Conservation (phyloP, 92 coral and sea anemone genomes). For the Phenganax subtilis region DNA sequence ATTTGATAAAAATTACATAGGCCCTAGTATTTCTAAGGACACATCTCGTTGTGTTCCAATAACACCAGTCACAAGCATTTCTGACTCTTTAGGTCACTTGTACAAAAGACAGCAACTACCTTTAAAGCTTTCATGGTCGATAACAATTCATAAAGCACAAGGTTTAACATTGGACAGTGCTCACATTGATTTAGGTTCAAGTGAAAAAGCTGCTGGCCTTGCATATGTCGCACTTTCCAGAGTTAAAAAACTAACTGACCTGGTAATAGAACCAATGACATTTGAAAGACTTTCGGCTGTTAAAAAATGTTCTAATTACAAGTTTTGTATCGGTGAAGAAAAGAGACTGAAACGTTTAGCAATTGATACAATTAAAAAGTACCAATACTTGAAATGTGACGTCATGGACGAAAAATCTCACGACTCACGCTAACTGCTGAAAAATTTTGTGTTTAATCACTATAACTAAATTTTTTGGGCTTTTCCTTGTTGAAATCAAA, state of each 20-base stretch:
- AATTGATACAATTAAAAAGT: slow-evolving; percentile 25
- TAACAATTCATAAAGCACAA: slow-evolving; percentile 30
- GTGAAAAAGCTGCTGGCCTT: slow-evolving; percentile 42
- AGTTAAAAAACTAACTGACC: slow-evolving; percentile 28
- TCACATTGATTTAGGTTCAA: slow-evolving; percentile 37
- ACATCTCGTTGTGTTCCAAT: slow-evolving; percentile 39
- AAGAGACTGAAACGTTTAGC: slow-evolving; percentile 40
- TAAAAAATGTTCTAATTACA: slow-evolving; percentile 45
- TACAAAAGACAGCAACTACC: slow-evolving; percentile 43
- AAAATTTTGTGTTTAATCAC: too few relatives aligned
- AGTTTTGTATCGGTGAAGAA: slow-evolving; percentile 46
- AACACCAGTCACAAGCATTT: slow-evolving; percentile 36
- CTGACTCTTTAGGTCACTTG: slow-evolving; percentile 21
- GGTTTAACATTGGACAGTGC: slow-evolving; percentile 20
- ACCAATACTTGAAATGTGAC: not conserved
- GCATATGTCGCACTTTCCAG: slow-evolving; percentile 40
- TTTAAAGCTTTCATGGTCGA: slow-evolving; percentile 40
- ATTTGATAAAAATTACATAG: slow-evolving; percentile 40
- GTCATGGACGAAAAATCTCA: too few relatives aligned
- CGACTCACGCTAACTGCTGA: too few relatives aligned
- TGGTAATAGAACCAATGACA: slow-evolving; percentile 39
- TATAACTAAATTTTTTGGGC: too few relatives aligned
- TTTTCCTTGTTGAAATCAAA: too few relatives aligned
- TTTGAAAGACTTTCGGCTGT: slow-evolving; percentile 46
- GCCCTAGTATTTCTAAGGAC: slow-evolving; percentile 40